These are phyloP conservation scores for Tragopan temminckii DNA, from an alignment of 2,797 vertebrate species.

Conservation along the genomic window DNA sequence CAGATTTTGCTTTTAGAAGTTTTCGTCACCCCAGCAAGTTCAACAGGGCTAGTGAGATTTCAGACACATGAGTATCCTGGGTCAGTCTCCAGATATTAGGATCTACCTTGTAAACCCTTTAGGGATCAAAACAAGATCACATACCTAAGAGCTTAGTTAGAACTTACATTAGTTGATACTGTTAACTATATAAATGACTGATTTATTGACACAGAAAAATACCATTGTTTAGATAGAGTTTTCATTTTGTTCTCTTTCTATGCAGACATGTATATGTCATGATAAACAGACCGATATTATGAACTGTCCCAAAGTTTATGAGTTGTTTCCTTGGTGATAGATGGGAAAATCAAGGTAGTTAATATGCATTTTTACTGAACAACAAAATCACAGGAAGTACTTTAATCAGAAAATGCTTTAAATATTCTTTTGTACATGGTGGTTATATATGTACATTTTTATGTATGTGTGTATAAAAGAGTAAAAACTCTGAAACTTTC, in stretches of 20 bases:
- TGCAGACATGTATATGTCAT: neutral
- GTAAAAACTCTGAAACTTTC: neutral
- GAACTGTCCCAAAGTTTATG: neutral
- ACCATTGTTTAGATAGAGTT: neutral
- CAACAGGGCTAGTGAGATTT: neutral
- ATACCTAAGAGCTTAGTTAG: neutral
- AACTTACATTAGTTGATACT: neutral
- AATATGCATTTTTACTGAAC: neutral
- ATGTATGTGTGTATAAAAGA: neutral
- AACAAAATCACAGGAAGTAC: neutral
- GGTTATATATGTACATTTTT: neutral
- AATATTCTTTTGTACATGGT: neutral
- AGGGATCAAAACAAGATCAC: neutral
- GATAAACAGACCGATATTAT: neutral
- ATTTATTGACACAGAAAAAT: neutral
- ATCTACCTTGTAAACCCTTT: neutral
- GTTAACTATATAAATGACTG: neutral
- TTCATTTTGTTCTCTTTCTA: neutral
- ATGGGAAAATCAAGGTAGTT: constrained; percentile 32
- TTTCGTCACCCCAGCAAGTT: accelerated
- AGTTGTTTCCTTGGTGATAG: neutral
- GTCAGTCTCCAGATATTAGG: neutral
- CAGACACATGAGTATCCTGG: neutral
- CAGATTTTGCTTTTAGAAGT: neutral
- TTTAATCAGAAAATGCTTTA: neutral